A percentile compares a stretch with the other conserved stretches of the same genome.
phyloP scores from a whole-genome alignment of 2,888 invertebrate genomes.

The Panopea generosa region DNA sequence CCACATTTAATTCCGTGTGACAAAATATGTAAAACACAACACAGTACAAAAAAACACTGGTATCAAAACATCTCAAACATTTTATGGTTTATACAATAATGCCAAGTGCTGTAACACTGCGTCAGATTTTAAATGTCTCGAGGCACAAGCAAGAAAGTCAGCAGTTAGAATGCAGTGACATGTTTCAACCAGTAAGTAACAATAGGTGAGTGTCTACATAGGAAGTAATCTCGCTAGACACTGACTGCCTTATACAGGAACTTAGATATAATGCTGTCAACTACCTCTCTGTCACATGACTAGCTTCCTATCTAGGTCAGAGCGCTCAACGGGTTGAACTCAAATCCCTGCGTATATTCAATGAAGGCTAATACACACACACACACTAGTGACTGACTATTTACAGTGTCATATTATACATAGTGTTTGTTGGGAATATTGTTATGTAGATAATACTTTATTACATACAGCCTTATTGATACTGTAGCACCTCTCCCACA shows the following conservation, averaged over 20 bases:
- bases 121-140: background rate
- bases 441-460: constrained; percentile 3
- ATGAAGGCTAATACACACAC: background rate
- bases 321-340: background rate
- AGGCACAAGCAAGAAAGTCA: background rate
- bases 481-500: too few species aligned
- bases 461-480: background rate
- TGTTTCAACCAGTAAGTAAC: background rate
- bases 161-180: background rate
- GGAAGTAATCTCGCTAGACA: constrained; percentile 32
- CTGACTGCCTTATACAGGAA: constrained; percentile 16
- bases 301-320: constrained; percentile 1
- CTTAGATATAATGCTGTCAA: constrained; percentile 24
- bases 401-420: background rate
- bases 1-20: background rate
- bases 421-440: background rate
- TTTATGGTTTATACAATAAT: background rate
- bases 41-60: too few species aligned
- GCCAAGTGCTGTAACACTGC: background rate
- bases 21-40: too few species aligned
- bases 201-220: constrained; percentile 34
- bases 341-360: constrained; percentile 5
- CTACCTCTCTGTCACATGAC: constrained; percentile 20
- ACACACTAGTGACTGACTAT: background rate
- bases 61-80: background rate